Evolutionary conservation across 2,797 vertebrate species (phyloP), one percentile per base, ranked within the genome.

Genomic region (Chelidonichthys spinosus): DNA sequence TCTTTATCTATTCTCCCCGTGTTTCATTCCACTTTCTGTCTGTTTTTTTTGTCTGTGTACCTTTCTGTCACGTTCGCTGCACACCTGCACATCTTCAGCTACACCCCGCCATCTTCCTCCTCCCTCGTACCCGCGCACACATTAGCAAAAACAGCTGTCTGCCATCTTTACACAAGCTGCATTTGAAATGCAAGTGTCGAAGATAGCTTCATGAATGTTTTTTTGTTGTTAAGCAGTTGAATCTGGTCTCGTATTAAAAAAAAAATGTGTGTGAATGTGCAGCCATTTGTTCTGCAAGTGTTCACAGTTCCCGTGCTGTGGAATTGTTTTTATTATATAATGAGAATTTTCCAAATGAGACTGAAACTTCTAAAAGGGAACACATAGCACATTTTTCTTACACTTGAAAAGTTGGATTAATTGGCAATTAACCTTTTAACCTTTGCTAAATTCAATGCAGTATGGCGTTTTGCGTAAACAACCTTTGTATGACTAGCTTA

Each of bases 61-160:
- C 76, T 85, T 76, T 78, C 87, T 69, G 87, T 85, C 88, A 89
- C 63, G 35, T 78, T 87, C 50, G 43, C 79, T 54, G 52, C 74
- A 81, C 87, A 87, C 89, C 87, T 89, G 86, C 85, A 87, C 79
- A 83, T 81, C 83, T 64, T 79, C 79, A 63, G 56, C 79, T 74
- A 66, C 76, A 83, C 63, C 80, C 73, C 35, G 18, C 69, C 78
- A 53, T 33, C 61, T 33, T 71, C 77, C 69, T 80, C 58, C 76
- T 66, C 69, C 72, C 43, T 79, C 52, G 52, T 72, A 78, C 81
- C 79, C 7, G 8, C 35, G 18, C 68, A 42, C 79, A 54, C 75
- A 84, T 87, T 79, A 88, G 81, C 79, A 63, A 78, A 84, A 89
- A 82, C 87, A 85, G 76, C 82, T 83, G 86, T 86, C 83, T 87